Evolutionary conservation across 2,113 vertebrate species (phyloP), one percentile per base, ranked within the genome.

Genomic region (Boleophthalmus pectinirostris): DNA sequence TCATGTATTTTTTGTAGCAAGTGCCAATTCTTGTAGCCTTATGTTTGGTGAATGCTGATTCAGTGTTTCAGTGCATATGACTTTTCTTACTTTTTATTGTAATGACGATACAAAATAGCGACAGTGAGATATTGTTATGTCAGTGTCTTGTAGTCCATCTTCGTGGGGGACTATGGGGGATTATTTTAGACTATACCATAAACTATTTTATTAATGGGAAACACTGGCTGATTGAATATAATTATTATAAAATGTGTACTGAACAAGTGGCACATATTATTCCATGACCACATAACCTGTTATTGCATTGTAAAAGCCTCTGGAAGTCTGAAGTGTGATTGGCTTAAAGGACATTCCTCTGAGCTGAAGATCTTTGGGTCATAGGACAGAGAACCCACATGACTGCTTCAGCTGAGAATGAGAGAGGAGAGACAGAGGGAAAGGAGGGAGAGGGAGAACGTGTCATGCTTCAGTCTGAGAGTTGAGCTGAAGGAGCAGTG

Each of bases 301-400:
- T 53, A n/a, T 9, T 53, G 51, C 20, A 54, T 21, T n/a, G 51
- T 54, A 21, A 54, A 54, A 54, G 7, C 51, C 20, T 54, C n/a
- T 54, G 51, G 51, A 54, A 11, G 20, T 21, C 51, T 54, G 0
- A 71, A 20, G 35, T 21, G 54, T 5, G 49, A 64, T 1, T 13
- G 23, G 38, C 69, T 11, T 0, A 4, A 72, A 65, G 45, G 68
- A 78, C 81, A 84, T 85, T 84, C 82, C 69, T 84, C 45, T 24
- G 10, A 38, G 76, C 38, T 66, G 51, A 11, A 0, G 66, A 64
- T 63, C 23, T n/a, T 35, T 65, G 18, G 84, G 69, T 87, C 88
- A 88, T 77, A 69, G 84, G 68, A 69, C 51, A 0, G 0, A 47
- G n/a, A 18, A 49, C 68, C 86, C 82, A 84, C 33, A 47, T 86